These are phyloP conservation scores for Pogonophryne albipinna DNA, from an alignment of 2,797 vertebrate species.

Conservation along the genomic window DNA sequence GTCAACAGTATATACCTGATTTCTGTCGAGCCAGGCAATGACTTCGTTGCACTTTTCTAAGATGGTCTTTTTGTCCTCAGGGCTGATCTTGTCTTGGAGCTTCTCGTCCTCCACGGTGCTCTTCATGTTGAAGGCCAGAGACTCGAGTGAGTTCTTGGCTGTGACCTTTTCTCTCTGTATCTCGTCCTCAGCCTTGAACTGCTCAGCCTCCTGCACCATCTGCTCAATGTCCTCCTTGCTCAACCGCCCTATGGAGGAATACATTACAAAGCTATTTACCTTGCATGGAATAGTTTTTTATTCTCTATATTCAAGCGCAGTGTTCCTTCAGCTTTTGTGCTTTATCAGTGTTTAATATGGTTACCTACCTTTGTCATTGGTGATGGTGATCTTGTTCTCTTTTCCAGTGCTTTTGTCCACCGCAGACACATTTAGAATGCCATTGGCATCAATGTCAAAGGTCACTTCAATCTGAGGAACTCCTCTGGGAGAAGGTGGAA, in stretches of 20 bases:
- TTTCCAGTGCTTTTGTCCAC: slow-evolving; percentile 91
- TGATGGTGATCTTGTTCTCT: slow-evolving; percentile 90
- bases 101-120: slow-evolving; percentile 88
- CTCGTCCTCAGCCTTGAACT: slow-evolving; percentile 86
- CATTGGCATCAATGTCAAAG: slow-evolving; percentile 89
- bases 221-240: slow-evolving; percentile 89
- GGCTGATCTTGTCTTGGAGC: slow-evolving; percentile 86
- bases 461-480: slow-evolving; percentile 90
- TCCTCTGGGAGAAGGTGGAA: slow-evolving; percentile 87
- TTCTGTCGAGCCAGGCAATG: slow-evolving; percentile 87
- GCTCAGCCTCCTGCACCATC: slow-evolving; percentile 88
- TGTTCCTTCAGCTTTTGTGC: neutral
- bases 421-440: slow-evolving; percentile 89
- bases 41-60: slow-evolving; percentile 87
- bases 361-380: slow-evolving; percentile 87
- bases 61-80: slow-evolving; percentile 86
- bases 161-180: slow-evolving; percentile 85
- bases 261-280: neutral
- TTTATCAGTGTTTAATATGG: neutral
- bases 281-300: neutral
- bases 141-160: slow-evolving; percentile 87
- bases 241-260: slow-evolving; percentile 79
- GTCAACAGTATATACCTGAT: slow-evolving; percentile 80
- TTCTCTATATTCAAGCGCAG: neutral
- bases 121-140: slow-evolving; percentile 89